Evolutionary conservation across 2,797 vertebrate species (phyloP).

Genomic region (Halcyon badia): DNA sequence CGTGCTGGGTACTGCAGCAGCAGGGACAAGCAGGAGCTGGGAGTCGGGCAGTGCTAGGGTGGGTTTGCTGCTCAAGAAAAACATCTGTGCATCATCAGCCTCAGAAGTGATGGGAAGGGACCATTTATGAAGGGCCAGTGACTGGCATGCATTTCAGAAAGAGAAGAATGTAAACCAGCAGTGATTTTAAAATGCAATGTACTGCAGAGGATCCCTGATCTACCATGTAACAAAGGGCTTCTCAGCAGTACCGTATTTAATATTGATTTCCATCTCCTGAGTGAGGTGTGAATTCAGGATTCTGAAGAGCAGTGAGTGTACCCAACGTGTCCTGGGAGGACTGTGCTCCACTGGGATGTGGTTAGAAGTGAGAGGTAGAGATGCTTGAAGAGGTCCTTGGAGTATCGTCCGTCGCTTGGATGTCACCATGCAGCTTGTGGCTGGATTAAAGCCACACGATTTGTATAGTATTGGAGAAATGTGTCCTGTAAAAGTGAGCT

Average conservation of each 20-base stretch:
- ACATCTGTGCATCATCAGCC: not conserved
- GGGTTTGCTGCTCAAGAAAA: not conserved
- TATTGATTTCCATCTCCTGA: not conserved
- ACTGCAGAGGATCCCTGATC: not conserved
- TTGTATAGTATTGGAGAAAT: not conserved
- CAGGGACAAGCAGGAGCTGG: not conserved
- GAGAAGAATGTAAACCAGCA: not conserved
- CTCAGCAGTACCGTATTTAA: not conserved
- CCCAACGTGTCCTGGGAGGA: not conserved
- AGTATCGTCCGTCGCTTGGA: not conserved
- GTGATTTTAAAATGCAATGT: not conserved
- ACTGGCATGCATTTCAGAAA: not conserved
- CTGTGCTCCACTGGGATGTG: not conserved
- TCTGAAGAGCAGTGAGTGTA: not conserved
- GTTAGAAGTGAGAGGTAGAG: not conserved
- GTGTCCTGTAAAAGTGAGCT: not conserved
- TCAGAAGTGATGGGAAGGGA: not conserved
- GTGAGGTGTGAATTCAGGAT: not conserved
- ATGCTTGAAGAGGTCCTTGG: not conserved
- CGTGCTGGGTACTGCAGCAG: fast-evolving
- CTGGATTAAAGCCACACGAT: not conserved
- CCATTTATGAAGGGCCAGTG: not conserved
- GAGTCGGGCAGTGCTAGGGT: not conserved
- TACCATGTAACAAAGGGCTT: fast-evolving
- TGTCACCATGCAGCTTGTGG: not conserved